Base-by-base conservation (phyloP, 2,113 vertebrate genomes). In the Zingel zingel region DNA sequence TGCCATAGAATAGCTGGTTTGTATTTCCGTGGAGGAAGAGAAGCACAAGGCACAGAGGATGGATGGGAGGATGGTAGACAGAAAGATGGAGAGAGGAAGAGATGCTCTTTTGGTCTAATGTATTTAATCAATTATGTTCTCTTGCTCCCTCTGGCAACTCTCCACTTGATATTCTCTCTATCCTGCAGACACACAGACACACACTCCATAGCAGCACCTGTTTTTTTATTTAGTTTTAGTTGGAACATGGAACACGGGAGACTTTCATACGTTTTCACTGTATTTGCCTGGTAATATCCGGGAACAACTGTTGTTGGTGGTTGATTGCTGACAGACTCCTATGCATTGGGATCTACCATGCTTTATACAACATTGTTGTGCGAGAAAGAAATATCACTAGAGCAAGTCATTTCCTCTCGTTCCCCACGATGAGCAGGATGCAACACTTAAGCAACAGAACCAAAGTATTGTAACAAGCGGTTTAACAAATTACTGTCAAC, bases 121-220 rank as follows among this genome's bases (percentile, higher is more conserved):
- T 89, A 78, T 89, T 91, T 87, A 89, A 89, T 90, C 90, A 88
- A 77, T 89, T 81, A 84, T 84, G 67, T 76, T 81, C 81, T 84
- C 79, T 66, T 47, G 65, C 89, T 89, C 78, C 82, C 77, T 69
- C 33, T 83, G 74, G 80, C 74, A 81, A 82, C 75, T 57, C 81
- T 86, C 77, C 57, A 73, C 84, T 86, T 62, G 69, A 86, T 89
- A 79, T 83, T 74, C 59, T 63, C 51, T 74, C 58, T 75, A 76
- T 81, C 58, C 72, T 73, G 68, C 64, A 64, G 23, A 58, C 18
- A 74, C 39, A 11, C 39, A 19, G 45, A 25, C 30, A n/a, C 30
- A 36, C 9, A 61, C 36, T 43, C 9, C 16, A 47, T 57, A 11
- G 33, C 50, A 19, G 57, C 59, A 50, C 70, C 59, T 74, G n/a